Evolutionary conservation across 2,888 invertebrate species (phyloP).

Genomic region (Aphrophora alni): DNA sequence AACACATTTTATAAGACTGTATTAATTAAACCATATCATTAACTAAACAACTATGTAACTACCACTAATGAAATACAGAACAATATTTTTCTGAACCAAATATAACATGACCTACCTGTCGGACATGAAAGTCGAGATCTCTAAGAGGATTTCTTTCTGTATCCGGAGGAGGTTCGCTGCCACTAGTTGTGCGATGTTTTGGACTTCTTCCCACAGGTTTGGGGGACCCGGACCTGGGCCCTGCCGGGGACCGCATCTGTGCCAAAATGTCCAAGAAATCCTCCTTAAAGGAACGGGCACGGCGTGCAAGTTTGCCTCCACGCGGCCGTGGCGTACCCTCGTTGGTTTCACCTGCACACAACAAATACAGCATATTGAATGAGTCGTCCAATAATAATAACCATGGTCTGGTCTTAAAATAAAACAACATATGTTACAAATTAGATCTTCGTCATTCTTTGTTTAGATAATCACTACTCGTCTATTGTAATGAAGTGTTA

Average conservation of each 20-base stretch:
- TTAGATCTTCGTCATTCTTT: background rate
- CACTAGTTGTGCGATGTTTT: constrained; percentile 55
- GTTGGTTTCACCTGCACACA: constrained; percentile 33
- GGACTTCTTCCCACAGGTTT: constrained; percentile 54
- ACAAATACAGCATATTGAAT: background rate
- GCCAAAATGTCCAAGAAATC: constrained; percentile 90
- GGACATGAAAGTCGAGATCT: constrained; percentile 77
- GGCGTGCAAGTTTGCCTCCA: constrained; percentile 83
- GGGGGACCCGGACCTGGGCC: constrained; percentile 60
- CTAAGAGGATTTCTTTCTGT: constrained; percentile 65
- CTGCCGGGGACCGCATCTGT: constrained; percentile 83
- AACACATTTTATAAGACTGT: too few relatives aligned
- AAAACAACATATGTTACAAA: background rate
- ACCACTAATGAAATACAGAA: too few relatives aligned
- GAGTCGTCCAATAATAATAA: background rate
- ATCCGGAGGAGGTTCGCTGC: constrained; percentile 62
- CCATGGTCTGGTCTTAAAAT: background rate
- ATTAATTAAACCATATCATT: too few relatives aligned
- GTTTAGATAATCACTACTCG: too few relatives aligned
- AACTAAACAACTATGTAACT: too few relatives aligned
- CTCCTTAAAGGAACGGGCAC: constrained; percentile 92
- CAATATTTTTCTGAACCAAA: too few relatives aligned
- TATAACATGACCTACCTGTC: constrained; percentile 57
- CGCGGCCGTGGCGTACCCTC: constrained; percentile 60
- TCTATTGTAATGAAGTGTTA: too few relatives aligned